Percentiles rank a stretch among this genome's conserved stretches.
These are phyloP conservation scores for Stratiolaelaps scimitus DNA, from an alignment of 1,140 invertebrate species.

Conservation along the genomic window DNA sequence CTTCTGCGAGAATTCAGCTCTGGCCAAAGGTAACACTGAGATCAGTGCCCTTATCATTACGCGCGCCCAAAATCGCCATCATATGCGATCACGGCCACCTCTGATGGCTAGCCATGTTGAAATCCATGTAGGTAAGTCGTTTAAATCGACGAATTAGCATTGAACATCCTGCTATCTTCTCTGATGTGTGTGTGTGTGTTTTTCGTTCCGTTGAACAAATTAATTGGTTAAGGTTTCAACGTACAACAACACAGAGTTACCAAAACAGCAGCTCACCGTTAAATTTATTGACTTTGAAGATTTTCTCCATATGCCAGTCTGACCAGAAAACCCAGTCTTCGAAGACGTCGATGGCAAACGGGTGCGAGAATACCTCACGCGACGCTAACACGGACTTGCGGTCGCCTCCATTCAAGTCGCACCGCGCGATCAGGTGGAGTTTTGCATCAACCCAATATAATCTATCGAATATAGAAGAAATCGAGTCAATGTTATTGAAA, in stretches of 20 bases:
- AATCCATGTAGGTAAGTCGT: too few species aligned
- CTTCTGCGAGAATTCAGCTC: too few species aligned
- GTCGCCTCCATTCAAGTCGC: conserved; percentile 33
- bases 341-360: conserved; percentile 41
- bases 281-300: conserved; percentile 38
- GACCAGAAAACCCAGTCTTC: conserved; percentile 45
- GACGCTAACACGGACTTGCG: conserved; percentile 32
- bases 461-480: conserved; percentile 45
- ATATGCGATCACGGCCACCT: too few species aligned
- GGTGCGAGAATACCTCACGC: not conserved
- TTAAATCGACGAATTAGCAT: too few species aligned
- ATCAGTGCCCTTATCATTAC: too few species aligned
- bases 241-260: conserved; percentile 9
- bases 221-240: conserved; percentile 25
- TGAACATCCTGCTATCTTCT: not conserved
- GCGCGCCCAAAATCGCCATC: too few species aligned
- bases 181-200: not conserved
- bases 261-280: conserved; percentile 37
- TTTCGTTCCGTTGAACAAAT: conserved; percentile 28
- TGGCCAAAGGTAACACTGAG: too few species aligned
- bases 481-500: too few species aligned
- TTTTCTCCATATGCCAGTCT: conserved; percentile 37
- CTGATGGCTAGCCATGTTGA: too few species aligned
- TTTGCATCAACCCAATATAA: conserved; percentile 42
- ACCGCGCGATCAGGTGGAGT: conserved; percentile 42